Base-by-base conservation (phyloP, 2,797 vertebrate genomes). In the Poeciliopsis presidionis region DNA sequence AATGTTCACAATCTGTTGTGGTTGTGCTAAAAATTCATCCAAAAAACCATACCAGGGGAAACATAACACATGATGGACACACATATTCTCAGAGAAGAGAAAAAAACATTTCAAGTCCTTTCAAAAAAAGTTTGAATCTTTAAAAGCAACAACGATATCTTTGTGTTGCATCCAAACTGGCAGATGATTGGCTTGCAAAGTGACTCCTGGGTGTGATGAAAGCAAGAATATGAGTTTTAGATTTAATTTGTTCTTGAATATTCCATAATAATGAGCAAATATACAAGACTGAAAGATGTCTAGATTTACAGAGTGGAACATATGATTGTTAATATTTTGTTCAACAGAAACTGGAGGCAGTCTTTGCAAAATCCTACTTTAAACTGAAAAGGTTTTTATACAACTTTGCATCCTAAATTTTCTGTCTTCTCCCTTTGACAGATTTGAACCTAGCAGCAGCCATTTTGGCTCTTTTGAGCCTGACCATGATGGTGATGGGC, bases 401-500 rank as follows among this genome's bases (percentile, higher is more conserved):
- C 3, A 8, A 47, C 47, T 70, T 67, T 22, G 18, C 20, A 16
- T 46, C 74, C 18, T 20, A 9, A 45, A 28, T 18, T 25, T n/a
- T 28, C 20, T 33, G 11, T 59, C 25, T 73, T 13, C 53, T 81
- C 39, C 72, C 55, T 8, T 20, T 55, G 45, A 69, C 88, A 98
- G 97, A 94, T 89, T 91, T 97, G 67, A 96, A 95, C 85, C 86
- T 97, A 22, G 95, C 96, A 2, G 95, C 97, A 36, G 96, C 97
- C 0, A 89, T 97, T 75, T 81, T 97, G 86, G 96, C 96, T 14
- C 93, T 97, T 61, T 53, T 97, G 57, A 96, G 96, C 89, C 94
- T 98, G 86, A 95, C 93, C 73, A 88, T 97, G 91, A 96, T 97
- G 96, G 94, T 94, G 76, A 96, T 96, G 94, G 97, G 97, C 36